Percentiles rank a stretch among this genome's conserved stretches.
Conservation (phyloP, 2,113 vertebrate species). For the Semnornis frantzii region DNA sequence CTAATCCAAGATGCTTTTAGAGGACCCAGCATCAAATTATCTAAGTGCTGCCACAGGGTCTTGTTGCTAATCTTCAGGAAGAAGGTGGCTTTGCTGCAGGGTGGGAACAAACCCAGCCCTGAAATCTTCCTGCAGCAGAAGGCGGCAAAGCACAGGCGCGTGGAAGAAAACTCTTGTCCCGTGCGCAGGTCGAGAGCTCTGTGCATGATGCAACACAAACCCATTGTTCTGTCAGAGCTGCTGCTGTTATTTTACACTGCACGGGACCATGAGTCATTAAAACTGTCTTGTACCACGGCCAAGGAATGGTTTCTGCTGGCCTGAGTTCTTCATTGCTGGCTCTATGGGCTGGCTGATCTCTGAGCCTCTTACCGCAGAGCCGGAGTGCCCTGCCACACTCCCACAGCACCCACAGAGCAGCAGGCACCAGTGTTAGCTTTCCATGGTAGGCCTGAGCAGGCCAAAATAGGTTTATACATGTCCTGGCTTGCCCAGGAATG, state of each 20-base stretch:
- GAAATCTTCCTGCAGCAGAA: background rate
- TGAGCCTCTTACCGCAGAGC: background rate
- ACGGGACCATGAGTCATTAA: constrained; percentile 7
- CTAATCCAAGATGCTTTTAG: constrained; percentile 54
- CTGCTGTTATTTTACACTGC: background rate
- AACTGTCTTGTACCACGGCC: background rate
- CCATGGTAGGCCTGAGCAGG: too few relatives aligned
- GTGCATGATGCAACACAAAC: background rate
- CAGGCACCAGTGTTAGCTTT: background rate
- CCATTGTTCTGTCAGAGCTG: background rate
- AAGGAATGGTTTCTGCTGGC: background rate
- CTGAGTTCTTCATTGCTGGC: background rate
- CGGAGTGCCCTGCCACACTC: background rate
- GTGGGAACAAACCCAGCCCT: background rate
- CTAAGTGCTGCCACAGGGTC: constrained; percentile 34
- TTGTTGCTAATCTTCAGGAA: constrained; percentile 52
- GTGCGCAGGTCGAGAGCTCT: background rate
- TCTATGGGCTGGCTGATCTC: background rate
- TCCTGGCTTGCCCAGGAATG: too few relatives aligned
- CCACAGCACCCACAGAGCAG: background rate
- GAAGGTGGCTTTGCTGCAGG: constrained; percentile 1
- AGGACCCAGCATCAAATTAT: constrained; percentile 20
- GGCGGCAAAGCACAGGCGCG: background rate
- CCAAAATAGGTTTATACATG: too few relatives aligned
- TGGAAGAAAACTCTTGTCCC: background rate